Evolutionary conservation across 1,140 invertebrate species (phyloP).

Genomic region (Nasonia vitripennis): DNA sequence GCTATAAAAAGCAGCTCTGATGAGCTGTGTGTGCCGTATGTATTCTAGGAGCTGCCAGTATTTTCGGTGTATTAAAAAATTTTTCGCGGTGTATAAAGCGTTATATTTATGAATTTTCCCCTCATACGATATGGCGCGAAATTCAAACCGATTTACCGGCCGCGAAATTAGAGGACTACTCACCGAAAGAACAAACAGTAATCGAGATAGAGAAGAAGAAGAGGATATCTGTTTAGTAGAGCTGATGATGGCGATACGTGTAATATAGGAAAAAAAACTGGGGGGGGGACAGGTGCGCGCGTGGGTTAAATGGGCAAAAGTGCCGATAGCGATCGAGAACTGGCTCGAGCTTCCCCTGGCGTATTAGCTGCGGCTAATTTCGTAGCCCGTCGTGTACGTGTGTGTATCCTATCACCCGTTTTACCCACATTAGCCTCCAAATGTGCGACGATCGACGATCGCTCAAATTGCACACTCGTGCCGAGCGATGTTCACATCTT

Average conservation of each 20-base stretch:
- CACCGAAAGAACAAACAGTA: not conserved
- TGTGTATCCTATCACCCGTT: not conserved
- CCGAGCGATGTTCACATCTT: not conserved
- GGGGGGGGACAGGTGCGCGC: not conserved
- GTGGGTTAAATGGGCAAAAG: constrained; percentile 29
- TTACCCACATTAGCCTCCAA: not conserved
- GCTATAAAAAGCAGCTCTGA: not conserved
- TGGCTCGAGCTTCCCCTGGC: not conserved
- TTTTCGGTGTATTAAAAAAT: not conserved
- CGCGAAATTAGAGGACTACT: not conserved
- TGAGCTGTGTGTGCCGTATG: not conserved
- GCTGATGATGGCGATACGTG: not conserved
- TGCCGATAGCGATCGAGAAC: constrained; percentile 40
- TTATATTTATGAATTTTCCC: too few species aligned
- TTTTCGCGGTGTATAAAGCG: too few species aligned
- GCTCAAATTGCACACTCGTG: not conserved
- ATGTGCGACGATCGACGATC: not conserved
- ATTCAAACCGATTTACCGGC: too few species aligned
- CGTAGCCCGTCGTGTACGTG: not conserved
- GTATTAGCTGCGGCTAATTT: constrained; percentile 32
- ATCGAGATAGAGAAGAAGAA: not conserved
- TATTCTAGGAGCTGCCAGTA: not conserved
- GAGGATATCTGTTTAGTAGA: constrained; percentile 36
- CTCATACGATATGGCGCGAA: too few species aligned
- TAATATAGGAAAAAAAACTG: not conserved